Base-by-base conservation (phyloP, 2,888 invertebrate species). In the Luffia ferchaultella region DNA sequence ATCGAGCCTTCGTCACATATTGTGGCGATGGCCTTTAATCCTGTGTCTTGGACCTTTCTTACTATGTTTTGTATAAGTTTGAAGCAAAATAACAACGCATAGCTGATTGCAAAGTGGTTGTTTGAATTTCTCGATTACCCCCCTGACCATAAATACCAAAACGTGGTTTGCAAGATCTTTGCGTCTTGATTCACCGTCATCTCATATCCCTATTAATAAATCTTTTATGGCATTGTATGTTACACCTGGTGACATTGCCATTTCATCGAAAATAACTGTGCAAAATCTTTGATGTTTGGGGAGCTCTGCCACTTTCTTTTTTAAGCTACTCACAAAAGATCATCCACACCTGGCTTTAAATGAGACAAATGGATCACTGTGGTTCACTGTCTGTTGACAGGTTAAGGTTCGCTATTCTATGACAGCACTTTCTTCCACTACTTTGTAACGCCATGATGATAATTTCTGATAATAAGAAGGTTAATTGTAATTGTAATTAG, bases 1-100 rank as follows among this genome's bases (percentile, higher is more conserved):
- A 56, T 57, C 2, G 58, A 46, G 16, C 61, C 63, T 51, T 63
- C 62, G 50, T 64, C 63, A 54, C 55, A 62, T 43, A 63, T 54
- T 5, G 61, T 60, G 15, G 61, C 61, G 15, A 62, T 53, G 18
- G 62, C 51, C 20, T 48, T 46, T 1, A 63, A 50, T 1, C 62
- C 62, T 30, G 55, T 49, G 53, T 49, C 12, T 16, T 20, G 40
- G 15, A 49, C 16, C 20, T 19, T 19, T 42, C 16, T 40, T 19
- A 51, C 18, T 18, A 56, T 45, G 40, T 49, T 44, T 50, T 48
- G 53, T 40, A 63, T 56, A 43, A 48, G 52, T 41, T 44, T 52
- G 15, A 7, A 40, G 40, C 12, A 51, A 51, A 2, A 49, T 41
- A 9, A 45, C 48, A 18, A 41, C n/a, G 17, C 51, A 53, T 51